A percentile compares a stretch with the other conserved stretches of the same genome.
Evolutionary conservation across 1,140 invertebrate species (phyloP).

Genomic region (Plectus sambesii): DNA sequence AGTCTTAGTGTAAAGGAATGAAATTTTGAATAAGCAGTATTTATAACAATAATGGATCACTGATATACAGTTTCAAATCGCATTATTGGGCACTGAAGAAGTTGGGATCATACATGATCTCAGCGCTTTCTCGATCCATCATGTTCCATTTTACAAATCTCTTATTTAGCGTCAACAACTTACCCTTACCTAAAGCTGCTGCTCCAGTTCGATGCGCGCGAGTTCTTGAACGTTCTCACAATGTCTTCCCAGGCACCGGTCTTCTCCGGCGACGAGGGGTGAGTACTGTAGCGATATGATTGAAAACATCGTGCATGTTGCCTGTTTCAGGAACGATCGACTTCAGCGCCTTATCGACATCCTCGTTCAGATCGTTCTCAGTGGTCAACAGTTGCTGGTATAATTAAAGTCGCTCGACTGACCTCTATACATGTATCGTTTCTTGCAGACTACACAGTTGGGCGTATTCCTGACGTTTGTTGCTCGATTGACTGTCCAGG

Average conservation of each 20-base stretch:
- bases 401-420: constrained; percentile 9
- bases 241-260: constrained; percentile 39
- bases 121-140: too few relatives aligned
- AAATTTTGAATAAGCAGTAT: too few relatives aligned
- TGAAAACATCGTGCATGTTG: not conserved
- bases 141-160: too few relatives aligned
- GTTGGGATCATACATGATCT: too few relatives aligned
- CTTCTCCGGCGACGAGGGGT: constrained; percentile 22
- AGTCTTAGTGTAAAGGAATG: too few relatives aligned
- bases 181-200: constrained; percentile 56
- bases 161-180: not conserved
- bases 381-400: not conserved
- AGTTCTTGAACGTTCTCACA: constrained; percentile 68
- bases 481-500: constrained; percentile 27
- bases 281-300: not conserved
- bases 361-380: constrained; percentile 7
- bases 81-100: too few relatives aligned
- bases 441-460: constrained; percentile 4
- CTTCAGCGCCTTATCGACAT: constrained; percentile 20
- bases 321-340: constrained; percentile 13
- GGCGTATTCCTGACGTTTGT: not conserved
- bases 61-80: too few relatives aligned
- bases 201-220: constrained; percentile 70
- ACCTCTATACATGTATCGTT: constrained; percentile 1
- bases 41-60: too few relatives aligned